phyloP scores from a whole-genome alignment of 2,113 vertebrate genomes.

The Riparia riparia region DNA sequence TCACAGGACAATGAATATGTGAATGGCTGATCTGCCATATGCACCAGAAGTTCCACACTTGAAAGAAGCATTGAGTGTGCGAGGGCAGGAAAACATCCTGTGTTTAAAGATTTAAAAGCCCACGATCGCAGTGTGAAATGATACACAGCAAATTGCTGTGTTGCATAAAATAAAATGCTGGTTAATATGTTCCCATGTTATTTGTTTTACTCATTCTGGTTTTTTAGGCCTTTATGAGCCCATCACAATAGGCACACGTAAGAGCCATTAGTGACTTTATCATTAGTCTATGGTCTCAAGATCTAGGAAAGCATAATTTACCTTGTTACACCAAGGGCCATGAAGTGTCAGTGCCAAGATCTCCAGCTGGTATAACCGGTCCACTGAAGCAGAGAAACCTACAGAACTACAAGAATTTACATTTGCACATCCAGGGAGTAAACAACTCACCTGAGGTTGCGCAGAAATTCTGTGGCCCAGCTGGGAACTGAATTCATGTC shows the following conservation, averaged over 20 bases:
- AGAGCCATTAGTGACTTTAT: background rate
- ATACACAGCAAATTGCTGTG: background rate
- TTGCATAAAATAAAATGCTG: background rate
- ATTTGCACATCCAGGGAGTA: background rate
- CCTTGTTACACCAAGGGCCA: background rate
- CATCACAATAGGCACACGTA: background rate
- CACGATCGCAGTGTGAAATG: background rate
- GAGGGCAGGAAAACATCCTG: background rate
- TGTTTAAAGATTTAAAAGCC: slow-evolving; percentile 9
- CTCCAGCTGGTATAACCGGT: background rate
- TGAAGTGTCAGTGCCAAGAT: background rate
- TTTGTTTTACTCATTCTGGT: background rate
- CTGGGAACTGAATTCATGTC: background rate
- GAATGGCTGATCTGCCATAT: background rate
- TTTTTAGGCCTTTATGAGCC: background rate
- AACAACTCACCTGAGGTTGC: background rate
- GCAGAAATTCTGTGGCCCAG: background rate
- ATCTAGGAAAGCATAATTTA: background rate
- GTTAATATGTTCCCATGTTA: background rate
- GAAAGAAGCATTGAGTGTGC: background rate
- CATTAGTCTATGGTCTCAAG: background rate
- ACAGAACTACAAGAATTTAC: background rate
- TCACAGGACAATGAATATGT: background rate
- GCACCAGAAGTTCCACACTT: background rate
- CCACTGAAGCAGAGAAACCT: background rate